Evolutionary conservation across 2,113 vertebrate genomes (phyloP).

Genomic region (Cyprinodon tularosa): DNA sequence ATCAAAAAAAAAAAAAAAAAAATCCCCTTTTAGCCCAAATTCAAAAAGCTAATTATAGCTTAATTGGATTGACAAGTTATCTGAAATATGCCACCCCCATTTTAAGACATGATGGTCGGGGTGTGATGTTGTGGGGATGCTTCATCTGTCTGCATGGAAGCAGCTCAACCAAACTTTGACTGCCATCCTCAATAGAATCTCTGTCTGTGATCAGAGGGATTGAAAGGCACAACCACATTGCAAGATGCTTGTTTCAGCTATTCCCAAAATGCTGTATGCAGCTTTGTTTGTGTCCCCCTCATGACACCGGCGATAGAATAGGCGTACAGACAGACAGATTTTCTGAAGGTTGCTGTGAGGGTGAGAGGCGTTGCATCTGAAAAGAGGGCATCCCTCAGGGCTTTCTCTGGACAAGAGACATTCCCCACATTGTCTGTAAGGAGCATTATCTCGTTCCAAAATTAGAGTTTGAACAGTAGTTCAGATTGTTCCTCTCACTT

Average conservation of each 20-base stretch:
- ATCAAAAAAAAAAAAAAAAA: no score
- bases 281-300: slow-evolving; percentile 52
- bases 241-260: slow-evolving; percentile 54
- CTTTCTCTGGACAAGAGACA: slow-evolving; percentile 57
- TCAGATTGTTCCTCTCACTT: slow-evolving; percentile 52
- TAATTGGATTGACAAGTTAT: no score
- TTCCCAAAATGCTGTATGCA: slow-evolving; percentile 64
- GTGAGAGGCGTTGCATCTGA: slow-evolving; percentile 32
- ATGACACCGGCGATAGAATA: slow-evolving; percentile 54
- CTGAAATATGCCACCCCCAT: background rate
- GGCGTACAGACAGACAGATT: slow-evolving; percentile 42
- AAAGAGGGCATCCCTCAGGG: slow-evolving; percentile 60
- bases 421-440: slow-evolving; percentile 65
- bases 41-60: no score
- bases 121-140: no score
- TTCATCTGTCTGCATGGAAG: slow-evolving; percentile 42
- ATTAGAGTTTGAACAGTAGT: slow-evolving; percentile 58
- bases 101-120: background rate
- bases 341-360: slow-evolving; percentile 17
- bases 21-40: no score
- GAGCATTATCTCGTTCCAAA: slow-evolving; percentile 66
- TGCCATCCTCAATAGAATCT: slow-evolving; percentile 57
- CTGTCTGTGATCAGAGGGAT: slow-evolving; percentile 49
- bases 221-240: slow-evolving; percentile 26
- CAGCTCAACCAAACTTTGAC: slow-evolving; percentile 37